phyloP scores from a whole-genome alignment of 2,797 vertebrate species.

The Sebastes aleutianus region DNA sequence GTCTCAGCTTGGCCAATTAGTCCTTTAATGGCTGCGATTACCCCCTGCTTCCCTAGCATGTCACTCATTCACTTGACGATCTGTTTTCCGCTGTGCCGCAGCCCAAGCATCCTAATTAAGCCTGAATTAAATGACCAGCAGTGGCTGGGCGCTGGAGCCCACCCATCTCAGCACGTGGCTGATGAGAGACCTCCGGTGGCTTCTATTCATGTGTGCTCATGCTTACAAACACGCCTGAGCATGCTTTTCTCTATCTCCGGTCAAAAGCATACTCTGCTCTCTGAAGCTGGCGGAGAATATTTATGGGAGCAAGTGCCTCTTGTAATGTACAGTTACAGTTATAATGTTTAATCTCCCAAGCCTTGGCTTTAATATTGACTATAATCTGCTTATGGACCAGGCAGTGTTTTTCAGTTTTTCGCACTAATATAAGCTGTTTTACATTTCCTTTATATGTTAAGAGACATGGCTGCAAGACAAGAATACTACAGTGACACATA shows the following conservation, averaged over 20 bases:
- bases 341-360: not conserved
- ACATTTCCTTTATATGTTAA: not conserved
- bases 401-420: not conserved
- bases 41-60: conserved; percentile 53
- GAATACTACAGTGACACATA: not conserved
- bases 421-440: not conserved
- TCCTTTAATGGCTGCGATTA: conserved; percentile 65
- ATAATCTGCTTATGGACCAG: not conserved
- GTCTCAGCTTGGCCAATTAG: conserved; percentile 71
- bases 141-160: conserved; percentile 49
- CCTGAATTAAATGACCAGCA: conserved; percentile 68
- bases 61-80: conserved; percentile 63
- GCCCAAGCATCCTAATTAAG: conserved; percentile 68
- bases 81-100: conserved; percentile 55
- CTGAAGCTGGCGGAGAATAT: conserved; percentile 4
- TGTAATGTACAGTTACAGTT: not conserved
- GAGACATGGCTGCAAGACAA: not conserved
- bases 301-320: not conserved
- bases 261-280: not conserved
- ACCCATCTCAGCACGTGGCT: conserved; percentile 48
- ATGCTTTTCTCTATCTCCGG: not conserved
- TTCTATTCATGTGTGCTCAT: conserved; percentile 41
- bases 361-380: not conserved
- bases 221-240: conserved; percentile 8
- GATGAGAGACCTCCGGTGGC: conserved; percentile 33